Evolutionary conservation across 2,888 invertebrate genomes (phyloP), one percentile per base, ranked within the genome.

Genomic region (Drosophila bunnanda): DNA sequence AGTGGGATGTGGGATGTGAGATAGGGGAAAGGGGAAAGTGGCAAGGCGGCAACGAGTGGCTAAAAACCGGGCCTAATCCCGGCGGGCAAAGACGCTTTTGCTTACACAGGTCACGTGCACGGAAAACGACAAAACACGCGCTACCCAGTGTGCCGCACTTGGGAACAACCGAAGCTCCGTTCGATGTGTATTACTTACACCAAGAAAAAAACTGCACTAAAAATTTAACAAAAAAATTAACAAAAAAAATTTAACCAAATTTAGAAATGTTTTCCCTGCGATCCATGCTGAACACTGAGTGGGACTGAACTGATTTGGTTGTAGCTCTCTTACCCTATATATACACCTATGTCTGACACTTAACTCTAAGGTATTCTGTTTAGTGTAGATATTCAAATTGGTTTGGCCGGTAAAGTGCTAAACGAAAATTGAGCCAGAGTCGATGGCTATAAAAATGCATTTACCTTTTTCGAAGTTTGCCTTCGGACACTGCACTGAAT

Each of bases 81-180:
- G 15, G 15, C 10, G 55, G 36, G 41, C 44, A 43, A 58, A 56
- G 53, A 43, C 64, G 53, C 68, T 57, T 38, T 89, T 87, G 69
- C 57, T 38, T 66, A 88, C 69, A 74, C 90, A 81, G 78, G 89
- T 88, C 88, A 88, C 88, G 88, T 90, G 90, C 90, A 66, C 60
- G 62, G 62, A 58, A 75, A 80, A 89, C 88, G 86, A 80, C 78
- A 78, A 76, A 83, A 84, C 78, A 82, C 72, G 80, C 80, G 86
- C 68, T 69, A 22, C 65, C 73, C 74, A 75, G 70, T 57, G 62
- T 68, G 74, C 76, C 76, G 80, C 77, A 70, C 73, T 76, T 67
- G 69, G 58, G 76, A 53, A 73, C 43, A 46, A 43, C 41, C 30
- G 32, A 48, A 61, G 34, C 56, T 46, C 46, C 38, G 44, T 48